phyloP scores from a whole-genome alignment of 2,888 invertebrate genomes.

The Seira ritae region DNA sequence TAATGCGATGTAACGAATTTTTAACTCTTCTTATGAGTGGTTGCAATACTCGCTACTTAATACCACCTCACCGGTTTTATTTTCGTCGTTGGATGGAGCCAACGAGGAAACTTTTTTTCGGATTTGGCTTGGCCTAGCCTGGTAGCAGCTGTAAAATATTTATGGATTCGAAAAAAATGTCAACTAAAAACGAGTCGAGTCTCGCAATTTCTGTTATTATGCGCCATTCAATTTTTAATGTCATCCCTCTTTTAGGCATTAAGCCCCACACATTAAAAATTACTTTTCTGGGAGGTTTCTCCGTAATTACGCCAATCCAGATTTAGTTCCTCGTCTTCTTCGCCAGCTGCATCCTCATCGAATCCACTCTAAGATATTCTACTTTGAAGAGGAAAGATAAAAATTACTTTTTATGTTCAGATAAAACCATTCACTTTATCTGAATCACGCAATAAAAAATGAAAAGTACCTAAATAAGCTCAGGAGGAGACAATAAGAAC shows the following conservation, averaged over 20 bases:
- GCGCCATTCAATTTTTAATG: background rate
- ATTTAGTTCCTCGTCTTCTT: background rate
- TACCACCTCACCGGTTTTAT: constrained; percentile 49
- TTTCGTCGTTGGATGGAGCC: constrained; percentile 8
- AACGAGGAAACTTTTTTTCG: background rate
- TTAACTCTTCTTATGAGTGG: no score
- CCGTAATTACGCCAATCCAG: no score
- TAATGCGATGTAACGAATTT: no score
- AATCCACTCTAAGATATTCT: background rate
- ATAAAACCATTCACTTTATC: no score
- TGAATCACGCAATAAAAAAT: no score
- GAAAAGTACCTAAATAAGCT: no score
- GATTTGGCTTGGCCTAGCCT: background rate
- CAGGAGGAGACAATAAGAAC: no score
- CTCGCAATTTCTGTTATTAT: no score
- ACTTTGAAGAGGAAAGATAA: no score
- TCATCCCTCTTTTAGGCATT: background rate
- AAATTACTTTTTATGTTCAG: no score
- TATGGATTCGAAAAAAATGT: background rate
- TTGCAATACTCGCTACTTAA: no score
- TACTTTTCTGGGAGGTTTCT: constrained; percentile 20
- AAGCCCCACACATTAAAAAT: no score
- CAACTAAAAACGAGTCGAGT: constrained; percentile 28
- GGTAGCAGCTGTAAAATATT: constrained; percentile 12
- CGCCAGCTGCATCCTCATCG: background rate